A percentile compares a stretch with the other conserved stretches of the same genome.
Evolutionary conservation across 2,113 vertebrate genomes (phyloP).

Genomic region (Carlito syrichta): DNA sequence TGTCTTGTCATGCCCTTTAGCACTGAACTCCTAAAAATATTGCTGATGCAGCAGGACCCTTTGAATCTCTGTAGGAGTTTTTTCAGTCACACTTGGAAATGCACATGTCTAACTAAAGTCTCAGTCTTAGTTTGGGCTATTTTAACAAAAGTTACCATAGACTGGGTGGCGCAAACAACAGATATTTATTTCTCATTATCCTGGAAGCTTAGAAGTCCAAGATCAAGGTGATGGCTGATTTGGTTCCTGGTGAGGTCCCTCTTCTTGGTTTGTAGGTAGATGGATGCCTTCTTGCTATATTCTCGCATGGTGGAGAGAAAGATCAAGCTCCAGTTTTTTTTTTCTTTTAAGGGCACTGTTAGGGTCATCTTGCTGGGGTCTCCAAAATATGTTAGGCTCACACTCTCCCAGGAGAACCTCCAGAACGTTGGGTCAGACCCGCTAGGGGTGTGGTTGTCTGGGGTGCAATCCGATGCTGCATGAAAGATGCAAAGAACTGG

Average conservation of each 20-base stretch:
- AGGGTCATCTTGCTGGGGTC: too few species aligned
- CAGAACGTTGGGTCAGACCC: too few species aligned
- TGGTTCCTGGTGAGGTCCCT: not conserved
- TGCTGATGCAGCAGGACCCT: not conserved
- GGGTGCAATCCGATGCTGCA: too few species aligned
- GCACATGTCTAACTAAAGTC: not conserved
- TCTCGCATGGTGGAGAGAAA: not conserved
- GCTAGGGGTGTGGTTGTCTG: too few species aligned
- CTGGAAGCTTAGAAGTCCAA: not conserved
- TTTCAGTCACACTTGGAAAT: not conserved
- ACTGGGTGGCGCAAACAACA: not conserved
- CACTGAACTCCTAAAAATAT: not conserved
- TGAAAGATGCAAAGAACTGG: too few species aligned
- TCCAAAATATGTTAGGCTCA: too few species aligned
- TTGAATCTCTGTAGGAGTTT: not conserved
- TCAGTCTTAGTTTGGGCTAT: not conserved
- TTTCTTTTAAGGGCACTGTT: not conserved
- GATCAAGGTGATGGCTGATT: not conserved
- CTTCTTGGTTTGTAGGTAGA: not conserved
- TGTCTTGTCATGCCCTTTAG: not conserved
- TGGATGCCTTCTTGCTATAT: not conserved
- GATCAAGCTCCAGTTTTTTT: not conserved
- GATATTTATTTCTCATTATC: not conserved
- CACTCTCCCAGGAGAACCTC: too few species aligned
- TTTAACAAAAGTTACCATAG: too few species aligned